Evolutionary conservation across 2,113 vertebrate genomes (phyloP).

Genomic region (Peromyscus leucopus): DNA sequence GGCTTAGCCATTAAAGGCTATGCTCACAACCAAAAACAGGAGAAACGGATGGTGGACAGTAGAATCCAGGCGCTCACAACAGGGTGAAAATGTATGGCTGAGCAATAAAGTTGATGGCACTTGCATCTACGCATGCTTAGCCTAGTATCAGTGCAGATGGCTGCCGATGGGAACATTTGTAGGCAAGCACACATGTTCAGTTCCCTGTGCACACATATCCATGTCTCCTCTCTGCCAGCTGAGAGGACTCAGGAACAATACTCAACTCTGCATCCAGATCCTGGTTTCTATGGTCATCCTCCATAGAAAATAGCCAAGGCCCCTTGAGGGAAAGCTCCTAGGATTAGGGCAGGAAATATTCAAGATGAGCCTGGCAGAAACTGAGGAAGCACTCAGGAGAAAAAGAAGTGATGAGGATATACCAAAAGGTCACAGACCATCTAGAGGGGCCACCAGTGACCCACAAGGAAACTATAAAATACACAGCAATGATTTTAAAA

Average conservation of each 20-base stretch:
- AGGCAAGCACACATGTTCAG: rapidly evolving
- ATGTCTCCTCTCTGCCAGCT: background rate
- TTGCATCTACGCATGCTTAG: rapidly evolving
- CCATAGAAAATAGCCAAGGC: background rate
- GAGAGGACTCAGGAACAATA: too few species aligned
- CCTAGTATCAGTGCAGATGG: background rate
- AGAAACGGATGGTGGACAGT: too few species aligned
- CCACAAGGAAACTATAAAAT: background rate
- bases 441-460: background rate
- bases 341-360: background rate
- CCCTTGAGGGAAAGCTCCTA: background rate
- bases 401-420: background rate
- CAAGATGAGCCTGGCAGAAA: background rate
- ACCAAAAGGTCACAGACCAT: background rate
- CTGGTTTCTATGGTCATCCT: background rate
- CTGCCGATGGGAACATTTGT: rapidly evolving
- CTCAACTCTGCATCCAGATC: background rate
- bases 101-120: background rate
- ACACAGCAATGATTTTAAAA: too few species aligned
- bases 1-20: background rate
- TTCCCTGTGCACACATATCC: background rate
- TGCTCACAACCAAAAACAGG: background rate
- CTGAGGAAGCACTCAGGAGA: background rate
- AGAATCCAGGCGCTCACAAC: background rate
- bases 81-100: background rate